Evolutionary conservation across 2,113 vertebrate species (phyloP).

Genomic region (Corydoras sp.): DNA sequence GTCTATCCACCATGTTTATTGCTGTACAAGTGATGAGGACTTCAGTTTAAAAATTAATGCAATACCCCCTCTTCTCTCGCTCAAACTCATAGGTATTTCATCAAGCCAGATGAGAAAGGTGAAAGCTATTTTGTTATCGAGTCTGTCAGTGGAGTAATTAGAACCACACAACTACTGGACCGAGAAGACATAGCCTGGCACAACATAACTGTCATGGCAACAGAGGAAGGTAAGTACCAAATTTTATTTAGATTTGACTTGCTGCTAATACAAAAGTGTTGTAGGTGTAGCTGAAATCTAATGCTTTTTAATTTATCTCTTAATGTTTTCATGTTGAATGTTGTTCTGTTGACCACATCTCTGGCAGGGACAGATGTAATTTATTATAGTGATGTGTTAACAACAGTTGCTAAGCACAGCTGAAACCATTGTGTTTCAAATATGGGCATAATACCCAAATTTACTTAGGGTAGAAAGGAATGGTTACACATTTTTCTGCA

Average conservation of each 20-base stretch:
- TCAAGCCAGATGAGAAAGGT: slow-evolving; percentile 64
- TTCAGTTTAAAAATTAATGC: slow-evolving; percentile 16
- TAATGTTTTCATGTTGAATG: not conserved
- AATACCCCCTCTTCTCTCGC: slow-evolving; percentile 9
- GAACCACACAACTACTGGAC: slow-evolving; percentile 74
- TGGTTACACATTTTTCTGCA: too few relatives aligned
- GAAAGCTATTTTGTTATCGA: slow-evolving; percentile 77
- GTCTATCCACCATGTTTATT: not conserved
- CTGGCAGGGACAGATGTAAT: too few relatives aligned
- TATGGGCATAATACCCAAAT: too few relatives aligned
- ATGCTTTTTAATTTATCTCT: not conserved
- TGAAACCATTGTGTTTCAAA: too few relatives aligned
- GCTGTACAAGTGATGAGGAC: slow-evolving; percentile 16
- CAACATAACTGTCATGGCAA: slow-evolving; percentile 78
- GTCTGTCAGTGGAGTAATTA: slow-evolving; percentile 72
- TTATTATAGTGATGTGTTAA: too few relatives aligned
- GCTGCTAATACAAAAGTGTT: not conserved
- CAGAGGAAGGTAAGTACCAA: slow-evolving; percentile 70
- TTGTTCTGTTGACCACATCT: too few relatives aligned
- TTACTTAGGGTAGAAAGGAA: too few relatives aligned
- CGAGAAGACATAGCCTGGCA: slow-evolving; percentile 76
- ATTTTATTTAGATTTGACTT: not conserved
- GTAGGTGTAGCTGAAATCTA: too few relatives aligned
- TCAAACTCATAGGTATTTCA: slow-evolving; percentile 68
- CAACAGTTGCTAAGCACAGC: too few relatives aligned